Base-by-base conservation (phyloP, 2,113 vertebrate genomes). In the Chaetops frenatus region DNA sequence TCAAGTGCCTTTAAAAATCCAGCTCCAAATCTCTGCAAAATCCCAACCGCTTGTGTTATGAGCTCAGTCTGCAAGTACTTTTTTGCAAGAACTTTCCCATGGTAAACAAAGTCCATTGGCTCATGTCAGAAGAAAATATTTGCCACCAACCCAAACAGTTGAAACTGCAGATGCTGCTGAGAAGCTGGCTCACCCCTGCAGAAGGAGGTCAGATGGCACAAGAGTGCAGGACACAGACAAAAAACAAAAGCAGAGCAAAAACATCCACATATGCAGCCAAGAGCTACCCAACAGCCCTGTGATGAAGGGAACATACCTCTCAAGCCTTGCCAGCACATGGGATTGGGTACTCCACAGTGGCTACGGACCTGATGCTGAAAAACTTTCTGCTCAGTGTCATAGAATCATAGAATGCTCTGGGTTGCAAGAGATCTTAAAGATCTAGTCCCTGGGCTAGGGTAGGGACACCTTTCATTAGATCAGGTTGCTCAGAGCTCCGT, bases 121-220 rank as follows among this genome's bases (percentile, higher is more conserved):
- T 86, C 50, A 35, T 3, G 6, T 61, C 71, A 85, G 66, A 40
- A 86, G 38, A 82, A 90, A 78, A 84, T 66, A 94, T 51, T 51
- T 93, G 67, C 74, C 45, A 54, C 50, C 44, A 90, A 54, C 44
- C 27, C 33, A 69, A 95, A 74, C 0, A 1, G 33, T 45, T 87
- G 74, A 81, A 95, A 95, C 38, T 90, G 64, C 74, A 95, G 87
- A 92, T 90, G 87, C 66, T 93, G 87, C 85, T 94, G 79, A 80
- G 78, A 93, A 73, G 58, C 66, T 51, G 57, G 57, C 20, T 91
- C 28, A 28, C 5, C 25, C 28, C 28, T 42, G 81, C 50, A 66
- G 57, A 48, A 81, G 72, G 38, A 72, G 25, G 35, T 77, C 12
- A 4, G 28, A 27, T 31, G 60, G 42, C 61, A 79, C 28, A 53